phyloP scores from a whole-genome alignment of 2,113 vertebrate species.

The Labeo catla region DNA sequence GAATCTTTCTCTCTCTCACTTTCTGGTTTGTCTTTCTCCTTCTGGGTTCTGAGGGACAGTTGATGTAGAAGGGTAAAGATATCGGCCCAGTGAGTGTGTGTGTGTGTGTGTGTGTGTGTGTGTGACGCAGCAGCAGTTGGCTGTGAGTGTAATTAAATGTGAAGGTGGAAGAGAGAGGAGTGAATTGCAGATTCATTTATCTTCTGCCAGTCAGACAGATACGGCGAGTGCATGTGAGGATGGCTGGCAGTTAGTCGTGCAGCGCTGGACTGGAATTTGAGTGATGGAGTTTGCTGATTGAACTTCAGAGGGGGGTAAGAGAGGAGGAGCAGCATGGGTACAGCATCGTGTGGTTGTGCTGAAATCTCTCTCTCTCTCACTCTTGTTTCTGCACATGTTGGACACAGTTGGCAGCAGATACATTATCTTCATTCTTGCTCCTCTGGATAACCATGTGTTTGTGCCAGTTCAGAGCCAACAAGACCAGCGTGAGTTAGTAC shows the following conservation, averaged over 20 bases:
- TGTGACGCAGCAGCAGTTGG: conserved; percentile 34
- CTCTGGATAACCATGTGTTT: neutral
- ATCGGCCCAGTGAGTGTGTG: neutral
- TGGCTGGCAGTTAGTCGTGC: conserved; percentile 39
- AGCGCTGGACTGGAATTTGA: conserved; percentile 38
- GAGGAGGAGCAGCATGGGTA: neutral
- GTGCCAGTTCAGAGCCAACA: neutral
- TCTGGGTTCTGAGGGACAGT: conserved; percentile 7
- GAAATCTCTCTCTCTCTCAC: neutral
- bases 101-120: conserved; percentile 5
- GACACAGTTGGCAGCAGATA: conserved; percentile 6
- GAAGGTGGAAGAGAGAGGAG: conserved; percentile 60
- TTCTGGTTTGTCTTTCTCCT: conserved; percentile 8
- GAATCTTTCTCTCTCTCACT: conserved; percentile 13
- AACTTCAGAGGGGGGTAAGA: conserved; percentile 46
- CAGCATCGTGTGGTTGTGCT: neutral
- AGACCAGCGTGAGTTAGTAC: neutral
- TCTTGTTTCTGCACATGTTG: neutral
- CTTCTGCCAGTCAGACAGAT: conserved; percentile 59
- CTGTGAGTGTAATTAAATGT: conserved; percentile 60
- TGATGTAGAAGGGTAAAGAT: conserved; percentile 19
- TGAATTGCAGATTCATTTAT: conserved; percentile 59
- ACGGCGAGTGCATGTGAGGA: conserved; percentile 23
- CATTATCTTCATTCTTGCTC: neutral
- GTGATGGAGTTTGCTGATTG: conserved; percentile 53